Conservation (phyloP, 2,797 vertebrate species). For the Sternotherus odoratus region DNA sequence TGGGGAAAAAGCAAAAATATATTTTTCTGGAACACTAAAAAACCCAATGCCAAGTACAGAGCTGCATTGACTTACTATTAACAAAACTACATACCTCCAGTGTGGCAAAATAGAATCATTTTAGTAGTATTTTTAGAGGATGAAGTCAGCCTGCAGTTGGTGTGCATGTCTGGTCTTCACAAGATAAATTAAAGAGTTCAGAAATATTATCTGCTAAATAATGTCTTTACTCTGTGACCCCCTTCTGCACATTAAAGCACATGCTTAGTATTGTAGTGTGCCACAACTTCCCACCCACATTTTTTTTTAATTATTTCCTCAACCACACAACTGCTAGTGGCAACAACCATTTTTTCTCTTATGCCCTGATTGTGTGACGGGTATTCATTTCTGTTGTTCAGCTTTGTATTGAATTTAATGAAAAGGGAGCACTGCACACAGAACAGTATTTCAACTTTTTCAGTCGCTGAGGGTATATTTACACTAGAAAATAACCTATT, state of each 20-base stretch:
- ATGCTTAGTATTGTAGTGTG: background rate
- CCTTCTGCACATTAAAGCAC: background rate
- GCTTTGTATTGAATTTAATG: background rate
- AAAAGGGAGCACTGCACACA: background rate
- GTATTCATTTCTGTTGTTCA: background rate
- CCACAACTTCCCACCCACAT: background rate
- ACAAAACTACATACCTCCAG: background rate
- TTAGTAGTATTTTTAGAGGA: background rate
- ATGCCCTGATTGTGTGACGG: background rate
- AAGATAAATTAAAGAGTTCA: background rate
- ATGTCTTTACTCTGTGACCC: background rate
- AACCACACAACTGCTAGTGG: background rate
- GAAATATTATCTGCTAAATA: background rate
- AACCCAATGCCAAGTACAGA: background rate
- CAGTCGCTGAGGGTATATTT: background rate
- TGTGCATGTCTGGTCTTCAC: background rate
- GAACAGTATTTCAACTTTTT: background rate
- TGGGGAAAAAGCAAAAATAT: rapidly evolving
- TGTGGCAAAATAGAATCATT: background rate
- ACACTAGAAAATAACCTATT: background rate
- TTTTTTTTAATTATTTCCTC: background rate
- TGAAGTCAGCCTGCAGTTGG: rapidly evolving
- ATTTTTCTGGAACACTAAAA: background rate
- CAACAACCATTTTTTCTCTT: background rate
- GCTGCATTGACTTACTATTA: background rate